A percentile compares a stretch with the other conserved stretches of the same genome.
phyloP scores from a whole-genome alignment of 2,888 invertebrate genomes.

The Aspidiotus destructor region DNA sequence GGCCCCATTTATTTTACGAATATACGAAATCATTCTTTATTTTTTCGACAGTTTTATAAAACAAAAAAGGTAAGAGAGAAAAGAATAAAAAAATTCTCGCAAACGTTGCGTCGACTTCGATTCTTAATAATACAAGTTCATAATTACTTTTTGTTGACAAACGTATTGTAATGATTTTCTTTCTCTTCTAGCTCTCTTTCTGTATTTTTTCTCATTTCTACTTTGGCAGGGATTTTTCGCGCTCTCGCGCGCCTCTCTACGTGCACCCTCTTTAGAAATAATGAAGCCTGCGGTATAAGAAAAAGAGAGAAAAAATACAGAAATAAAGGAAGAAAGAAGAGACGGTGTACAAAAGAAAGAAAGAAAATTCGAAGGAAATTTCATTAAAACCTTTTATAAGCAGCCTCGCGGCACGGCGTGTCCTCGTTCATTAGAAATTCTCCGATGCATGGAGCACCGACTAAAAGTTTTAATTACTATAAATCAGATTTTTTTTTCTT shows the following conservation, averaged over 20 bases:
- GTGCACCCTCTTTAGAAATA: conserved; percentile 13
- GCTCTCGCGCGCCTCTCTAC: neutral
- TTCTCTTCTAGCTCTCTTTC: neutral
- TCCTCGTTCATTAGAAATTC: conserved; percentile 31
- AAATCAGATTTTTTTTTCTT: conserved; percentile 29
- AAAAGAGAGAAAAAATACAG: too few relatives aligned
- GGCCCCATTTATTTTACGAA: too few relatives aligned
- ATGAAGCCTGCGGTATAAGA: conserved; percentile 23
- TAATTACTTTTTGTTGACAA: conserved; percentile 33
- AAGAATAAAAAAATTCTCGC: conserved; percentile 20
- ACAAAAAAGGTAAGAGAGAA: neutral
- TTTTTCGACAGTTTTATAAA: conserved; percentile 3
- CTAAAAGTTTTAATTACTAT: conserved; percentile 32
- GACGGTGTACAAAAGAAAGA: too few relatives aligned
- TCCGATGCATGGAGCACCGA: conserved; percentile 19
- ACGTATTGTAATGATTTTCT: conserved; percentile 33
- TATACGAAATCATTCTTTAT: neutral
- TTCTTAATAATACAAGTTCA: conserved; percentile 24
- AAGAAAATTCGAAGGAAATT: conserved; percentile 28
- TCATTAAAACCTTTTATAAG: conserved; percentile 27
- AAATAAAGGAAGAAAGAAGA: too few relatives aligned
- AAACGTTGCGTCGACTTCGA: conserved; percentile 11
- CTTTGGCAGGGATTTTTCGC: neutral
- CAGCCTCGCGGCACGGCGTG: conserved; percentile 20
- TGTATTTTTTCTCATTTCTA: neutral